These are phyloP conservation scores for Micropoecilia bifurca DNA, from an alignment of 2,797 vertebrate genomes.

Conservation along the genomic window DNA sequence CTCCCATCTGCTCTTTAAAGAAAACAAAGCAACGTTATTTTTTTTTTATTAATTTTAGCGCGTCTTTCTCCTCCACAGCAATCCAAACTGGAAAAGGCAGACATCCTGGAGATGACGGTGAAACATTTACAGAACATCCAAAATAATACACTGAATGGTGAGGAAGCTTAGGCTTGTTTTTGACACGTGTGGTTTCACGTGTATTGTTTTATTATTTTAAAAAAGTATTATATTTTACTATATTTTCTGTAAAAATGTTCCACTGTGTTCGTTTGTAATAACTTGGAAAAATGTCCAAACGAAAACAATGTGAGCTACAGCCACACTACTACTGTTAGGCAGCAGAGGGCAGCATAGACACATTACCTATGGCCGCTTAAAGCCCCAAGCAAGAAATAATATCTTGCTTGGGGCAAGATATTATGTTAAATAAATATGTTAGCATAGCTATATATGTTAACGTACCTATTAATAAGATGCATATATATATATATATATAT, in stretches of 20 bases:
- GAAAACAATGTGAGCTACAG: neutral
- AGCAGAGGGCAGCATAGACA: conserved; percentile 41
- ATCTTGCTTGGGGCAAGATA: too few species aligned
- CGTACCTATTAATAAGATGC: neutral
- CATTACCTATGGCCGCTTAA: neutral
- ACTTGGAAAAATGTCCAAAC: neutral
- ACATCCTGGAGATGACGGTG: conserved; percentile 93
- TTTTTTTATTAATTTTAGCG: neutral
- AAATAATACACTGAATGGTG: conserved; percentile 82
- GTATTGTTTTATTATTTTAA: neutral
- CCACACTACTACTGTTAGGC: neutral
- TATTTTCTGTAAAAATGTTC: neutral
- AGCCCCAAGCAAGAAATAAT: neutral
- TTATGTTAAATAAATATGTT: too few species aligned
- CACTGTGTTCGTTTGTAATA: neutral
- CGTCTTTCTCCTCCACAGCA: conserved; percentile 79
- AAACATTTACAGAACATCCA: conserved; percentile 92
- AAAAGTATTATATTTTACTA: neutral
- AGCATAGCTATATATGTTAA: neutral
- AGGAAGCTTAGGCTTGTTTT: conserved; percentile 42
- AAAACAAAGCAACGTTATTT: neutral
- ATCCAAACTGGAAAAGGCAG: conserved; percentile 91
- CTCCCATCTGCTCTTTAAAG: neutral
- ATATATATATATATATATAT: too few species aligned
- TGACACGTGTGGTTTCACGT: neutral